Conservation (phyloP, 2,113 vertebrate genomes). For the Lethenteron camtschaticum region DNA sequence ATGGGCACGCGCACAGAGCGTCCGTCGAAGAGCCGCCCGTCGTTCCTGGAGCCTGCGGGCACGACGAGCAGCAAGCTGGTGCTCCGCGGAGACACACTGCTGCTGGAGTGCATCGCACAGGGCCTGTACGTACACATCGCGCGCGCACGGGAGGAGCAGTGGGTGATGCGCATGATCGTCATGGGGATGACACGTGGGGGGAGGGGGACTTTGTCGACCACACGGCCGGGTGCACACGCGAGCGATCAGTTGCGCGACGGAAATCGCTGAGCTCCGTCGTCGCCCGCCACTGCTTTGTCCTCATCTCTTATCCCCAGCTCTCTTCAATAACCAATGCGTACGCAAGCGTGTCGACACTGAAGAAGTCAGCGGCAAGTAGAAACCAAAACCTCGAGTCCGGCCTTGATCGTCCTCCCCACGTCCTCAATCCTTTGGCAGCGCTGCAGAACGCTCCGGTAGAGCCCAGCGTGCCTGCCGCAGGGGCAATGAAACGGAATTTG, state of each 20-base stretch:
- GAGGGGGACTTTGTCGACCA: too few species aligned
- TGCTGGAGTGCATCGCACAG: slow-evolving; percentile 83
- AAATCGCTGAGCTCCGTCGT: background rate
- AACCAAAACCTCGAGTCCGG: too few species aligned
- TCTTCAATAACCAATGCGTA: too few species aligned
- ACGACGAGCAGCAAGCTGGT: slow-evolving; percentile 26
- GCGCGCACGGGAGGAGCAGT: background rate
- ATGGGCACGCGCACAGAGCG: background rate
- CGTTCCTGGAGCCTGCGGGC: slow-evolving; percentile 37
- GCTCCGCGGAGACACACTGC: slow-evolving; percentile 42
- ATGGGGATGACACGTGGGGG: background rate
- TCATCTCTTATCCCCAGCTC: too few species aligned
- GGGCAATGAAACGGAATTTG: too few species aligned
- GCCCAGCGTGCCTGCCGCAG: too few species aligned
- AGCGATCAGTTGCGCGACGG: background rate
- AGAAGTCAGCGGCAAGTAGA: too few species aligned
- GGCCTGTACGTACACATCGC: slow-evolving; percentile 47
- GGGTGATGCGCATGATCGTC: background rate
- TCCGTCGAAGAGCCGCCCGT: slow-evolving; percentile 31
- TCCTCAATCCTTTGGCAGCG: too few species aligned
- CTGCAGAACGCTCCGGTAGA: too few species aligned
- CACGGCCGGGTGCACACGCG: background rate
- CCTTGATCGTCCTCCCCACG: too few species aligned
- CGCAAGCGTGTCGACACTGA: too few species aligned
- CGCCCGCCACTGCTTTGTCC: background rate